These are phyloP conservation scores for Exocentrus adspersus DNA, from an alignment of 2,888 invertebrate genomes.

Conservation along the genomic window DNA sequence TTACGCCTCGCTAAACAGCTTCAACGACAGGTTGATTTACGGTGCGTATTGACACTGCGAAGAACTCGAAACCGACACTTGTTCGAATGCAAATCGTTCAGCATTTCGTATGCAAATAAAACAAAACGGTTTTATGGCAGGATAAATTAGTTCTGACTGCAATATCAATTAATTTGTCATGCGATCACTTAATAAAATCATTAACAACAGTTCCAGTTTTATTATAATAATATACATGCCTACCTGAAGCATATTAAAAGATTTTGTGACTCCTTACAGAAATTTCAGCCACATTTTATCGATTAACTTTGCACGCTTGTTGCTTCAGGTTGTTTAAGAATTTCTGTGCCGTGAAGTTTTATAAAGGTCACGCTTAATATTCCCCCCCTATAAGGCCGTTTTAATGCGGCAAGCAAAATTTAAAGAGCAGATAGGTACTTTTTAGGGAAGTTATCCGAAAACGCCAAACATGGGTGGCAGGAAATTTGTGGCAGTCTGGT, in stretches of 20 bases:
- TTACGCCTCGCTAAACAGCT: neutral
- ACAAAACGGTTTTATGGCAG: no score
- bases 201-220: no score
- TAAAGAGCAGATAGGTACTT: constrained; percentile 20
- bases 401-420: constrained; percentile 7
- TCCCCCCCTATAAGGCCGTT: neutral
- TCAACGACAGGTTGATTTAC: neutral
- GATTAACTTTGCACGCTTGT: constrained; percentile 24
- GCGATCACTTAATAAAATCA: no score
- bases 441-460: constrained; percentile 3
- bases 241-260: constrained; percentile 12
- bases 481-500: no score
- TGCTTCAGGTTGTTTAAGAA: constrained; percentile 24
- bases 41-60: no score
- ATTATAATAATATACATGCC: no score
- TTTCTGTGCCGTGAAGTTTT: constrained; percentile 14
- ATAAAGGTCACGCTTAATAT: constrained; percentile 19
- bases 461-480: neutral
- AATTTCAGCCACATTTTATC: constrained; percentile 23
- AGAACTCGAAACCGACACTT: no score
- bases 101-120: no score
- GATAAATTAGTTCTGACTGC: no score
- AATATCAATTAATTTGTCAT: no score
- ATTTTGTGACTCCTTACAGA: constrained; percentile 14
- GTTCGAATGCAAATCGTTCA: no score